Conservation (phyloP, 2,797 vertebrate genomes). For the Carcharodon carcharias region DNA sequence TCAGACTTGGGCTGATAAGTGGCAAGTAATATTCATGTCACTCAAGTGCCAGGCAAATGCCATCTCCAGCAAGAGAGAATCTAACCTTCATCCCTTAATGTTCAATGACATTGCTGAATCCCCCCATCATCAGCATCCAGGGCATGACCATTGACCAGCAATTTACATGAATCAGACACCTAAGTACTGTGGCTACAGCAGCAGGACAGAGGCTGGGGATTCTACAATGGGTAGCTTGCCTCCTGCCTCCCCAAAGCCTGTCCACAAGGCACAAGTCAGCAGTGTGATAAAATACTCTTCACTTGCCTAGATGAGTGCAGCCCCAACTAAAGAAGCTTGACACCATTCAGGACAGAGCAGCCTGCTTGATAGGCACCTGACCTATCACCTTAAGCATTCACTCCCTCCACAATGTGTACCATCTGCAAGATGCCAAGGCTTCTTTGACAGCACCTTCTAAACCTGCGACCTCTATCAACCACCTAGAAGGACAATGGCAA, state of each 20-base stretch:
- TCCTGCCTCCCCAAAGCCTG: too few relatives aligned
- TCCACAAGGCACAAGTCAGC: too few relatives aligned
- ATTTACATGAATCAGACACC: background rate
- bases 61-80: background rate
- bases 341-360: too few relatives aligned
- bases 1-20: too few relatives aligned
- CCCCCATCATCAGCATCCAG: background rate
- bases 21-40: background rate
- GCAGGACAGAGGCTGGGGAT: background rate
- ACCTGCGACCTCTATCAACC: background rate
- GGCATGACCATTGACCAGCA: background rate
- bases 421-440: too few relatives aligned
- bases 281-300: too few relatives aligned
- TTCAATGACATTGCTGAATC: background rate
- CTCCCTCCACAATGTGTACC: background rate
- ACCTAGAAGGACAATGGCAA: background rate
- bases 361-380: too few relatives aligned
- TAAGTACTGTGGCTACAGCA: background rate
- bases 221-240: background rate
- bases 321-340: too few relatives aligned
- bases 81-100: background rate
- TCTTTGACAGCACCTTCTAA: background rate
- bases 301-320: background rate
- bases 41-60: too few relatives aligned
- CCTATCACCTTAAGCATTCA: background rate